Conservation (phyloP, 2,797 vertebrate species). For the Corythornis leucogaster region DNA sequence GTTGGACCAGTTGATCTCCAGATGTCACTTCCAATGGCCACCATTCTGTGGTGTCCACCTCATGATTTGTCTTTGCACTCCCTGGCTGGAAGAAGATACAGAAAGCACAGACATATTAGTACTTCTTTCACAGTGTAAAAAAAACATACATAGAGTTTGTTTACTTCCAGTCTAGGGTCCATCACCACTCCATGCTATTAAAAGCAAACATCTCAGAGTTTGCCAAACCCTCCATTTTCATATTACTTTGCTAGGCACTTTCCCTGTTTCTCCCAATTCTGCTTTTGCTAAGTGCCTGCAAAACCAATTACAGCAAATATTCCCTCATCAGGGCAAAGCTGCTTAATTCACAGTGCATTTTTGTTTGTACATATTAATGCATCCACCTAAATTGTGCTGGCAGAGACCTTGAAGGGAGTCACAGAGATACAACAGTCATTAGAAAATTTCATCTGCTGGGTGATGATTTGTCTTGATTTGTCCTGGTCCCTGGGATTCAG, state of each 20-base stretch:
- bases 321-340: neutral
- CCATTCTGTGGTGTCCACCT: neutral
- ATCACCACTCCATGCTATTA: neutral
- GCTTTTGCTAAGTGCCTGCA: constrained; percentile 20
- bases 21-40: neutral
- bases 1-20: neutral
- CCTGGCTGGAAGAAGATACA: neutral
- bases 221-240: constrained; percentile 18
- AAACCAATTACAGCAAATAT: constrained; percentile 27
- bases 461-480: neutral
- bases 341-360: neutral
- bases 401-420: neutral
- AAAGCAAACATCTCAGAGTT: neutral
- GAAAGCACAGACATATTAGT: neutral
- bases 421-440: neutral
- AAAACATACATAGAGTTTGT: neutral
- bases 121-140: neutral
- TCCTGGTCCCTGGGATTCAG: neutral
- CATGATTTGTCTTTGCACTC: neutral
- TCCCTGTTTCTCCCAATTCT: neutral
- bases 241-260: neutral
- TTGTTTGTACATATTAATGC: neutral
- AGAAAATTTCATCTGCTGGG: neutral
- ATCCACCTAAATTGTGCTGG: neutral
- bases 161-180: neutral